Base-by-base conservation (phyloP, 2,113 vertebrate species). In the Vidua chalybeata region DNA sequence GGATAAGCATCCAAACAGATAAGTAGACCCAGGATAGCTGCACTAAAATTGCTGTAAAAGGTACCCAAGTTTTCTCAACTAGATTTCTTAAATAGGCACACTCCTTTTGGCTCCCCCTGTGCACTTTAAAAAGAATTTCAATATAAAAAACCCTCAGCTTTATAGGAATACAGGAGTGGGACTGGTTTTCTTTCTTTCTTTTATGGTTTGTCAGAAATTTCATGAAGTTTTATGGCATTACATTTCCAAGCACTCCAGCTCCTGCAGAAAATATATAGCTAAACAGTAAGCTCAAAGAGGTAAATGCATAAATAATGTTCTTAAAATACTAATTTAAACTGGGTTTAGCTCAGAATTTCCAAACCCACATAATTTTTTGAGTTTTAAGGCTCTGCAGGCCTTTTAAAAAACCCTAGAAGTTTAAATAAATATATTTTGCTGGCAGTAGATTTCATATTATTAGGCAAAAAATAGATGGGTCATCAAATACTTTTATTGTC, bases 341-440 rank as follows among this genome's bases (percentile, higher is more conserved):
- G 67, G 64, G 15, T 43, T 94, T 74, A 94, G 87, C 73, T 95
- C 52, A 93, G 80, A 93, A 93, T 97, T 97, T 96, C 83, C 88
- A 96, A 96, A 88, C 21, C 24, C 26, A 90, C 79, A 67, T 78
- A 1, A 84, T 56, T 96, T 95, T 93, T 94, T 15, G 18, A 35
- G 88, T 96, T 93, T 94, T 92, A 96, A 95, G 59, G 74, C 77
- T 94, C 84, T 94, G 69, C 21, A 71, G 90, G 69, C 52, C 83
- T 90, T 95, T 95, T 85, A 35, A 84, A 93, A 97, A 97, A 74
- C 51, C 12, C 11, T 48, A 21, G 33, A 51, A 91, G 23, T 82
- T 94, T 96, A 96, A 98, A 96, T 94, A 93, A 95, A 62, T 93
- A 48, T 86, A 82, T 87, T 96, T 46, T 92, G 24, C 76, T 95